These are phyloP conservation scores for Centruroides vittatus DNA, from an alignment of 1,140 invertebrate species.

Conservation along the genomic window DNA sequence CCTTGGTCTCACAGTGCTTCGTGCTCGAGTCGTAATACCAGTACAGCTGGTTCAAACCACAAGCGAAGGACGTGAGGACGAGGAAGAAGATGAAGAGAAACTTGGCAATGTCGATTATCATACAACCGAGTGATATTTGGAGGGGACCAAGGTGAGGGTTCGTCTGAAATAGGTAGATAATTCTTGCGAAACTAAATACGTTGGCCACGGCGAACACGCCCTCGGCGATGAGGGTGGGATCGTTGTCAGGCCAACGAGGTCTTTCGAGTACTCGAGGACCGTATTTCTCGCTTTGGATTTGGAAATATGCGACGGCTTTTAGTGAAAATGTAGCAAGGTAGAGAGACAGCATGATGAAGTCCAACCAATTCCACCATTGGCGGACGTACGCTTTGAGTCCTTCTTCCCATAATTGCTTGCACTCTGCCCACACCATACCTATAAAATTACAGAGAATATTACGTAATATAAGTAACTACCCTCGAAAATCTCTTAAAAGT, in stretches of 20 bases:
- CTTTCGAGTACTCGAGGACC: constrained; percentile 13
- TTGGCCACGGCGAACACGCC: constrained; percentile 27
- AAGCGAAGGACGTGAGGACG: constrained; percentile 35
- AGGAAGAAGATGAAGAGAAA: constrained; percentile 39
- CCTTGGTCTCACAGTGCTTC: constrained; percentile 17
- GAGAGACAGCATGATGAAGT: constrained; percentile 40
- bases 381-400: constrained; percentile 38
- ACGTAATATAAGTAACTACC: too few species aligned
- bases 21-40: constrained; percentile 26
- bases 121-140: constrained; percentile 39
- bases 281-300: constrained; percentile 19
- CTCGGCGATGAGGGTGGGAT: constrained; percentile 27
- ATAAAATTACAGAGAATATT: background rate
- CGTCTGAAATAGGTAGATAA: constrained; percentile 33
- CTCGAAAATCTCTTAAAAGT: too few species aligned
- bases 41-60: constrained; percentile 37
- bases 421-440: constrained; percentile 42
- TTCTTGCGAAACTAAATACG: constrained; percentile 25
- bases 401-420: constrained; percentile 42
- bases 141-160: constrained; percentile 34
- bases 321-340: constrained; percentile 40
- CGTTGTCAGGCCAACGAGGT: constrained; percentile 23
- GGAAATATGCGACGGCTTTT: constrained; percentile 36
- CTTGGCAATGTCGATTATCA: constrained; percentile 39
- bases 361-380: constrained; percentile 45